Evolutionary conservation across 2,797 vertebrate species (phyloP).

Genomic region (Halcyon chelicuti): DNA sequence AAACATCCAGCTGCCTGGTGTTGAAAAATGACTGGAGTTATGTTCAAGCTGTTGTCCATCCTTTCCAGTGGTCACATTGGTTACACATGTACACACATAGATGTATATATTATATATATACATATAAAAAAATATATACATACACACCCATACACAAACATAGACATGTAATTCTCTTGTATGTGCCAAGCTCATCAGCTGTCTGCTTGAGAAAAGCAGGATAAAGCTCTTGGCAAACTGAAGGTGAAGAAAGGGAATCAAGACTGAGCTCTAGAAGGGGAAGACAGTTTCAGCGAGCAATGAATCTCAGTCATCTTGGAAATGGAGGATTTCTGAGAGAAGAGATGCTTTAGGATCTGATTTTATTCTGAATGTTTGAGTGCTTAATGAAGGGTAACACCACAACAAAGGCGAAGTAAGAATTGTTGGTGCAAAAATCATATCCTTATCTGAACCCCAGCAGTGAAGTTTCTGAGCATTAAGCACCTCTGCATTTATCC

Average conservation of each 20-base stretch:
- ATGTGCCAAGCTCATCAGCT: neutral
- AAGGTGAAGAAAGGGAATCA: neutral
- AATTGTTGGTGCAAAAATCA: neutral
- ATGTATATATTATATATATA: neutral
- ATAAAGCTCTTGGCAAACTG: neutral
- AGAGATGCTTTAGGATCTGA: neutral
- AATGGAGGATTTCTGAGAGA: neutral
- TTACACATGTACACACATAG: fast-evolving
- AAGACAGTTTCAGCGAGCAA: neutral
- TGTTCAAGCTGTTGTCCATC: neutral
- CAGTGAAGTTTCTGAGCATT: neutral
- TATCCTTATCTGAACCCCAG: neutral
- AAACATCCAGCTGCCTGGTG: neutral
- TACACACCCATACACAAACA: neutral
- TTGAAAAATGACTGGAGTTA: neutral
- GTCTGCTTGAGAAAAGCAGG: neutral
- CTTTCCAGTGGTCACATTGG: neutral
- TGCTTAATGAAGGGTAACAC: neutral
- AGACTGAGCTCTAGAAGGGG: neutral
- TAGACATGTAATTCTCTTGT: neutral
- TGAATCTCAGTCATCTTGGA: neutral
- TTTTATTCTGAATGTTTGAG: neutral
- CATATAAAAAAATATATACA: no score
- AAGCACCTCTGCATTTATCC: neutral
- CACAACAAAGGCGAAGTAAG: neutral